Evolutionary conservation across 2,888 invertebrate species (phyloP), one percentile per base, ranked within the genome.

Genomic region (Eristalis arbustorum): DNA sequence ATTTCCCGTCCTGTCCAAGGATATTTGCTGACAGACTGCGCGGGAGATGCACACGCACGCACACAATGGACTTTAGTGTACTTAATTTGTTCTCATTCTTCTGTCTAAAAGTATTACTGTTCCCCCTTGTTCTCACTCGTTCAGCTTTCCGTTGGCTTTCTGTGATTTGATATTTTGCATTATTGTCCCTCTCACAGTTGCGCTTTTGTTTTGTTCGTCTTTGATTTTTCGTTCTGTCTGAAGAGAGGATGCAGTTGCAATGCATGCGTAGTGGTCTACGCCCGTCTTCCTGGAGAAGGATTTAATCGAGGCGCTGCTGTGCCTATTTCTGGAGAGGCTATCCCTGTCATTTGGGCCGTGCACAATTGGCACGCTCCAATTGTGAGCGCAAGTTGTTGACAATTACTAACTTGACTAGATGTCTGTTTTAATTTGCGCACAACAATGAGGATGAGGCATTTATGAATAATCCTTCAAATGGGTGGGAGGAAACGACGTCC

Each of bases 191-290:
- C 56, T 25, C 25, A 3, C 31, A 31, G 66, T n/a, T 80, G 73
- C 40, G 37, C 62, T 73, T 68, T 80, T 72, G 61, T 73, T 68
- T 74, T 72, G 61, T 59, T 72, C 34, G 61, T 42, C 25, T 72
- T 78, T 71, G 64, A 71, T 49, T 37, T 75, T 75, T 31, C 31
- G 31, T 67, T 25, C 57, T 62, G 1, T 25, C 3, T 25, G 25
- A 56, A 64, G 63, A 84, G 31, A 84, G 80, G 49, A 73, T 74
- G 40, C 40, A 10, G 31, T 68, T 61, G 37, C 64, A 84, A 72
- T 77, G 84, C 80, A 80, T 84, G 84, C 76, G 72, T 80, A 76
- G 72, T 80, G 64, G 80, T 76, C 68, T 72, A 76, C 37, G 61
- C 59, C 63, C 80, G 71, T 34, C 37, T 14, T 80, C 42, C 37